These are phyloP conservation scores for Poeciliopsis gracilis DNA, from an alignment of 2,797 vertebrate genomes.

Conservation along the genomic window DNA sequence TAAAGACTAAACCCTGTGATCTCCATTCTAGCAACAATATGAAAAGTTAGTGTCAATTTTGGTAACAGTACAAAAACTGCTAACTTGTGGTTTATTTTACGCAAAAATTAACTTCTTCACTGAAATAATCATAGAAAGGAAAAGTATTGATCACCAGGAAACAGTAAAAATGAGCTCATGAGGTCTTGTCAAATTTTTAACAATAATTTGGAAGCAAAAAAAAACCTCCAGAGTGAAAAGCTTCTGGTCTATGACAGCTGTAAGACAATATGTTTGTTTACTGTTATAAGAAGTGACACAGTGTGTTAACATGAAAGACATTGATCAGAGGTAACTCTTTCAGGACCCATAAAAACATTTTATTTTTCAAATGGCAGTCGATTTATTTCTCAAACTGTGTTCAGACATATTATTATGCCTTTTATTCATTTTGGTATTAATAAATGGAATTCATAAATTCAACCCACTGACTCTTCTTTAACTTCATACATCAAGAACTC, in stretches of 20 bases:
- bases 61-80: conserved; percentile 30
- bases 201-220: background rate
- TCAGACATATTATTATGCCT: background rate
- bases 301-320: conserved; percentile 66
- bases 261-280: conserved; percentile 41
- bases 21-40: conserved; percentile 38
- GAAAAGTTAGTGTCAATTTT: conserved; percentile 25
- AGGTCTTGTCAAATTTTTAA: conserved; percentile 18
- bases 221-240: conserved; percentile 11
- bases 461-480: no score
- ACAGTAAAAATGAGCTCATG: conserved; percentile 23
- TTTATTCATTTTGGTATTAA: no score
- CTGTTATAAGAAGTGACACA: conserved; percentile 47
- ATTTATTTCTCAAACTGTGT: background rate
- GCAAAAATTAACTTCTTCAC: conserved; percentile 16
- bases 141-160: background rate
- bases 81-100: background rate
- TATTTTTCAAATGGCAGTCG: background rate
- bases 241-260: conserved; percentile 13
- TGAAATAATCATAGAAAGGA: conserved; percentile 10
- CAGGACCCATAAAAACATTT: background rate
- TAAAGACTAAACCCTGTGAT: conserved; percentile 48
- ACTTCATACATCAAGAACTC: no score
- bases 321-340: background rate
- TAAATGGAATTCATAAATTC: no score